phyloP scores from a whole-genome alignment of 1,140 invertebrate genomes.

The Bombus impatiens region DNA sequence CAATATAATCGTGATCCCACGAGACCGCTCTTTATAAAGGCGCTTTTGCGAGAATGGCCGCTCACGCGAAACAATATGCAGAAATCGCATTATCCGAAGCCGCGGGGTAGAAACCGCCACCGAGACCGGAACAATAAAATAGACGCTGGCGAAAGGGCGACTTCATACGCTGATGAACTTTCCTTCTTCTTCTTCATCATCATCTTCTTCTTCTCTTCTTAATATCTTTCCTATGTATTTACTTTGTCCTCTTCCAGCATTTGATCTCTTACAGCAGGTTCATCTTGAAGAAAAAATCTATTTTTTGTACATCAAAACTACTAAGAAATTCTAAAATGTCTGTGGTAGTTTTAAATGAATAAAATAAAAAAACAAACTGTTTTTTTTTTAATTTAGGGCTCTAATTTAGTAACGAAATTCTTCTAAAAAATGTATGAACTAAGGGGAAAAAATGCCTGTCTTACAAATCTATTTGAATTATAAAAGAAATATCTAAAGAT shows the following conservation, averaged over 20 bases:
- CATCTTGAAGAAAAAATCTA: too few species aligned
- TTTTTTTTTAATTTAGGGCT: neutral
- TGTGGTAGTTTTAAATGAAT: neutral
- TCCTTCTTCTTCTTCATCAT: neutral
- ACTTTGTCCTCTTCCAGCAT: constrained; percentile 8
- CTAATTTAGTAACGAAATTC: neutral
- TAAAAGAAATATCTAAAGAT: neutral
- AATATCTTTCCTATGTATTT: neutral
- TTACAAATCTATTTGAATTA: neutral
- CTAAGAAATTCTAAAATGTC: too few species aligned
- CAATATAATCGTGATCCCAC: constrained; percentile 74
- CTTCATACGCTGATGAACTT: constrained; percentile 34
- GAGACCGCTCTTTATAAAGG: constrained; percentile 55
- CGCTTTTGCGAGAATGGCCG: constrained; percentile 57
- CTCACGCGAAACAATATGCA: constrained; percentile 71
- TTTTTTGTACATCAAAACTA: too few species aligned
- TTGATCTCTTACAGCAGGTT: too few species aligned
- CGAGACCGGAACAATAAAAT: constrained; percentile 57
- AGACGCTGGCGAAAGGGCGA: constrained; percentile 52
- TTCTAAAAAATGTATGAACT: neutral
- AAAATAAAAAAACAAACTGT: neutral
- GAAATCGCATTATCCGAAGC: constrained; percentile 68
- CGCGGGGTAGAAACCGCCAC: constrained; percentile 69
- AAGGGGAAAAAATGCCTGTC: rapidly evolving
- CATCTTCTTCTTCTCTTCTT: neutral